These are phyloP conservation scores for Papilio machaon DNA, from an alignment of 1,140 invertebrate species.

Conservation along the genomic window DNA sequence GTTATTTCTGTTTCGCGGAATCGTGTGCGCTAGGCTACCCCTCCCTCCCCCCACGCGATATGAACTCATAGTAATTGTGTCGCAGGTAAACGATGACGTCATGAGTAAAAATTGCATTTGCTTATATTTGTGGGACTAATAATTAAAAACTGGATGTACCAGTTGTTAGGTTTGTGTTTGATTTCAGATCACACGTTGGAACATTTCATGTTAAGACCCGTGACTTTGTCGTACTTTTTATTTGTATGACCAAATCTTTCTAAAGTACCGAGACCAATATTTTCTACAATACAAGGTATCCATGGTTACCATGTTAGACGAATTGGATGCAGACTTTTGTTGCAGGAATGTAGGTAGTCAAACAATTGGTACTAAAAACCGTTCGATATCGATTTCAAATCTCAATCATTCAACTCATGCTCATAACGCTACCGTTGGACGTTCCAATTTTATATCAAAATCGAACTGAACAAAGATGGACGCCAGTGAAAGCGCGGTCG, in stretches of 20 bases:
- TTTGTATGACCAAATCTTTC: no score
- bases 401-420: constrained; percentile 49
- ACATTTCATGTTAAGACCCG: neutral
- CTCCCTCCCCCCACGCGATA: neutral
- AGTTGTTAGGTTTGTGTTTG: neutral
- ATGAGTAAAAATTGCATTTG: constrained; percentile 7
- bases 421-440: constrained; percentile 50
- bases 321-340: neutral
- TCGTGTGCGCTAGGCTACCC: neutral
- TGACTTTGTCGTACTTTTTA: no score
- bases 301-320: neutral
- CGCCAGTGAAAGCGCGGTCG: constrained; percentile 79
- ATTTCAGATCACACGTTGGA: neutral
- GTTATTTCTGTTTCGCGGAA: constrained; percentile 22
- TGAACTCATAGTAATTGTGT: neutral
- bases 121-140: neutral
- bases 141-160: neutral
- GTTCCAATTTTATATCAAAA: constrained; percentile 75
- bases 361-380: constrained; percentile 42
- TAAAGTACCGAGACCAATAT: no score
- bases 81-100: constrained; percentile 20
- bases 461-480: constrained; percentile 69
- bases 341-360: constrained; percentile 37
- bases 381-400: constrained; percentile 46
- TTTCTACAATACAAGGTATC: neutral